phyloP scores from a whole-genome alignment of 2,797 vertebrate genomes.

The Aselliscus stoliczkanus region DNA sequence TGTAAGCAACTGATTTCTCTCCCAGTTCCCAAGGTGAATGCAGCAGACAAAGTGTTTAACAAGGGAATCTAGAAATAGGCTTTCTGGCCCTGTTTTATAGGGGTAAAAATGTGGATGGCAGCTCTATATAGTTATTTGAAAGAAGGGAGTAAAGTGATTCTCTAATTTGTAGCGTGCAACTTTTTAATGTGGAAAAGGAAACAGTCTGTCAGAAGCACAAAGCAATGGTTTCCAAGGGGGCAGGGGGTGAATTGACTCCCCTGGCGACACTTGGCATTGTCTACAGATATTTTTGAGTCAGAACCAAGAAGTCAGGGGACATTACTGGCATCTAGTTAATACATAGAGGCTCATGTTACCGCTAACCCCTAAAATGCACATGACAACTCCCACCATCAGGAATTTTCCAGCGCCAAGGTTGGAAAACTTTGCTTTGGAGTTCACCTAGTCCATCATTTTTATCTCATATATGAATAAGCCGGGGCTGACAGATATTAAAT shows the following conservation, averaged over 20 bases:
- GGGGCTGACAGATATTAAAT: background rate
- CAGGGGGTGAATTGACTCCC: fast-evolving
- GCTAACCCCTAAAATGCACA: background rate
- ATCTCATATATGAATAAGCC: background rate
- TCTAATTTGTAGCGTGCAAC: too few species aligned
- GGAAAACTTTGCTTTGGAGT: background rate
- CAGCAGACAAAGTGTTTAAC: background rate
- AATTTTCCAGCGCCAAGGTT: background rate
- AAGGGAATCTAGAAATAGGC: background rate
- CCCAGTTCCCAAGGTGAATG: background rate
- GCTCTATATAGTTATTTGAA: background rate
- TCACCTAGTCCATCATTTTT: background rate
- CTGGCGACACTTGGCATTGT: background rate
- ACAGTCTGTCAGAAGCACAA: background rate
- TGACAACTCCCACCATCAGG: background rate
- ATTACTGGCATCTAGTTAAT: background rate
- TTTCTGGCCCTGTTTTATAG: background rate
- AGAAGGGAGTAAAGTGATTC: background rate
- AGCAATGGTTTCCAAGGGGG: background rate
- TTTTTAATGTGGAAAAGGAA: background rate
- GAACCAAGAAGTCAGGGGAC: background rate
- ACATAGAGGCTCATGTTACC: background rate
- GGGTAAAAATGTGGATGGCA: background rate
- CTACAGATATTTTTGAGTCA: background rate
- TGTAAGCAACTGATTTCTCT: background rate